These are phyloP conservation scores for Zaprionus vittiger DNA, from an alignment of 1,140 invertebrate genomes.

Conservation along the genomic window DNA sequence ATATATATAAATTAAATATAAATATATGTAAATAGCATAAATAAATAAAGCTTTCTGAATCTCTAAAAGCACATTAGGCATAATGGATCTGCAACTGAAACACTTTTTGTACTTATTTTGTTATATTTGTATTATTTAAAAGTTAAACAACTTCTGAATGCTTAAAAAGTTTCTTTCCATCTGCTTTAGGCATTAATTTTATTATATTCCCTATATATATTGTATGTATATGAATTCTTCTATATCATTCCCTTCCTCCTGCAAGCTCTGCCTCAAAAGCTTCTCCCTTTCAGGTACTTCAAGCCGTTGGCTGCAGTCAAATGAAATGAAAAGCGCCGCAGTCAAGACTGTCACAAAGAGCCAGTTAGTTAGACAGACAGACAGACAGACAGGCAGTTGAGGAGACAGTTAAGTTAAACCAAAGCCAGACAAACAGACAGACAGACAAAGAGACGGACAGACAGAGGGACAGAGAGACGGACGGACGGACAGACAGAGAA, in stretches of 20 bases:
- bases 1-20: too few species aligned
- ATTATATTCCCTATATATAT: too few species aligned
- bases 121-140: too few species aligned
- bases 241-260: background rate
- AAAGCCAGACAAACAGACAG: slow-evolving; percentile 62
- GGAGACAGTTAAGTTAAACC: slow-evolving; percentile 54
- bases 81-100: too few species aligned
- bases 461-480: slow-evolving; percentile 18
- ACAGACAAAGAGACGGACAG: slow-evolving; percentile 8
- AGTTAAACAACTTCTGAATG: too few species aligned
- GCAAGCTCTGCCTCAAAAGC: background rate
- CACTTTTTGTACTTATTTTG: too few species aligned
- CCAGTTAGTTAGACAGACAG: slow-evolving; percentile 35
- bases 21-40: too few species aligned
- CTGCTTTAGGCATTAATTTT: too few species aligned
- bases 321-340: slow-evolving; percentile 22
- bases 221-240: too few species aligned
- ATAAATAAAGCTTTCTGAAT: too few species aligned
- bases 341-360: slow-evolving; percentile 25
- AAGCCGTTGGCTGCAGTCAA: slow-evolving; percentile 1
- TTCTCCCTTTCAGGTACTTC: background rate
- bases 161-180: too few species aligned
- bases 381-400: slow-evolving; percentile 13
- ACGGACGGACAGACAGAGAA: background rate
- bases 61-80: too few species aligned